Base-by-base conservation (phyloP, 2,113 vertebrate species). In the Protomyctophum bolini region DNA sequence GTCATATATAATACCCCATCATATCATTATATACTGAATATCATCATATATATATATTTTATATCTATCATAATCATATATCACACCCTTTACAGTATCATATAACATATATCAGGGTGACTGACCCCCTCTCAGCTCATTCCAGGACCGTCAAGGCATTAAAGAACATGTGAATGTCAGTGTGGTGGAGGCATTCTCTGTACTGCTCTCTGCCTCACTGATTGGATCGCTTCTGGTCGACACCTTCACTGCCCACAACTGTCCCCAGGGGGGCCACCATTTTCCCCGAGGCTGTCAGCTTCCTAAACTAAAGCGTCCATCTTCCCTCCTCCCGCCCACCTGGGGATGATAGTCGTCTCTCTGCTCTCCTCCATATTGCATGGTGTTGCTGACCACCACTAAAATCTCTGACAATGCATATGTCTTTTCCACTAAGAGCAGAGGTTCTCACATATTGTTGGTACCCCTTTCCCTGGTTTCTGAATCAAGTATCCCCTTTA, bases 41-140 rank as follows among this genome's bases (percentile, higher is more conserved):
- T 33, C 33, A 33, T 41, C 33, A 41, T 41, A 41, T 41, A 2
- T 6, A 2, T 33, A 33, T 41, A 41, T 6, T 4, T 81, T 58
- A 58, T 79, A 49, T 81, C 41, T 52, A 68, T 66, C 48, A 52
- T 72, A 58, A 41, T 41, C 33, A 41, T 41, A 41, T 41, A 41
- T 41, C 33, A 41, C 5, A 41, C 5, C 33, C 33, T 41, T 2
- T 41, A 21, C 21, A 21, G 33, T 41, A 41, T 41, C 33, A 41
- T 41, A 41, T 33, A 33, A 33, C 51, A 54, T 50, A 41, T 41
- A 41, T 41, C 33, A 41, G 33, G 33, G 33, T 41, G 33, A 41
- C 33, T 41, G 33, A 41, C 33, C 33, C 33, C 33, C 33, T 50
- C 49, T 50, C 33, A 41, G 33, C 33, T 41, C 6, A 50, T 7